Percentiles rank a stretch among this genome's conserved stretches.
phyloP scores from a whole-genome alignment of 30 jellyfish, hydroid and myxozoan genomes.

The Hydractinia echinata region DNA sequence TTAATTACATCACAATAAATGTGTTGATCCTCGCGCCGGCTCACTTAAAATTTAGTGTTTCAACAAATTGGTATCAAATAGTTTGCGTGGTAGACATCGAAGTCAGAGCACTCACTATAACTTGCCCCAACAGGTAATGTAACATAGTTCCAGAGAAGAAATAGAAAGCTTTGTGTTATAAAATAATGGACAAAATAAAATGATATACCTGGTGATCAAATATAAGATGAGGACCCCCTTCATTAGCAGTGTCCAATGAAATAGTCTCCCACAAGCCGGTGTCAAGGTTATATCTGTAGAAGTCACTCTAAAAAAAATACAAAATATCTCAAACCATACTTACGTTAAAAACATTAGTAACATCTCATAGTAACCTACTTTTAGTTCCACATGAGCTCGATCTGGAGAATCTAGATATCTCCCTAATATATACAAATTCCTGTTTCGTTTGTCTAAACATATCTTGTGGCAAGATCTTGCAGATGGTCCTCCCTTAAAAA shows the following conservation, averaged over 20 bases:
- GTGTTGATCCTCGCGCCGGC: too few species aligned
- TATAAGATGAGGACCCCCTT: conserved; percentile 83
- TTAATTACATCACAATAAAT: too few species aligned
- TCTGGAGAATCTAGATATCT: conserved; percentile 73
- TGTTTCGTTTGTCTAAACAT: conserved; percentile 60
- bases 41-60: too few species aligned
- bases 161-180: too few species aligned
- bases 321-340: not conserved
- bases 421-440: conserved; percentile 65
- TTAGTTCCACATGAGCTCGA: conserved; percentile 58
- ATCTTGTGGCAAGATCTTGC: conserved; percentile 92
- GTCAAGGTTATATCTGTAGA: conserved; percentile 66
- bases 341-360: not conserved
- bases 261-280: conserved; percentile 70
- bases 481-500: conserved; percentile 81
- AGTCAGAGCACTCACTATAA: too few species aligned
- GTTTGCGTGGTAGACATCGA: too few species aligned
- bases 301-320: conserved; percentile 62
- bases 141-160: too few species aligned
- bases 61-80: too few species aligned
- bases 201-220: conserved; percentile 86
- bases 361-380: conserved; percentile 27
- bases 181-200: not conserved
- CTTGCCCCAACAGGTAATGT: too few species aligned
- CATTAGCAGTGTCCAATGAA: conserved; percentile 61